Conservation (phyloP, 2,797 vertebrate genomes). For the Lophius americanus region DNA sequence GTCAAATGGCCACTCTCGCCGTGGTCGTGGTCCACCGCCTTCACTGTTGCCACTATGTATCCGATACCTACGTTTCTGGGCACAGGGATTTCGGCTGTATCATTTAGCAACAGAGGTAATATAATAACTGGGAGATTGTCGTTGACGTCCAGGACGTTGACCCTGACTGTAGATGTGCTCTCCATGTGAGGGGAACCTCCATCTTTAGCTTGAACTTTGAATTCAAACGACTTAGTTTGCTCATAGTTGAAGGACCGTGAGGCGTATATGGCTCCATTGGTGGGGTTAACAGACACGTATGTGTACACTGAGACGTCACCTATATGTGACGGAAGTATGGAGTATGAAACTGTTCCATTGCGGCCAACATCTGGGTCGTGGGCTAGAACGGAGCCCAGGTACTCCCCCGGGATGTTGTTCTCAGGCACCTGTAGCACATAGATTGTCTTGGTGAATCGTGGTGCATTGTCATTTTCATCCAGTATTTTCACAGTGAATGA, state of each 20-base stretch:
- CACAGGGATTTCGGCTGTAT: conserved; percentile 95
- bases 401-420: conserved; percentile 98
- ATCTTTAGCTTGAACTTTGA: conserved; percentile 96
- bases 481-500: conserved; percentile 95
- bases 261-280: conserved; percentile 98
- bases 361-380: conserved; percentile 96
- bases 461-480: conserved; percentile 97
- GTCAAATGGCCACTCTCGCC: conserved; percentile 97
- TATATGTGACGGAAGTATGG: conserved; percentile 92
- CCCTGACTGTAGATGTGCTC: conserved; percentile 92
- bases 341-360: conserved; percentile 96
- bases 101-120: conserved; percentile 92
- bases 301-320: conserved; percentile 97
- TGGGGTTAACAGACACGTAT: conserved; percentile 97
- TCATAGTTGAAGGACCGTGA: conserved; percentile 97
- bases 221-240: conserved; percentile 97
- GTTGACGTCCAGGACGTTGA: conserved; percentile 94
- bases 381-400: conserved; percentile 94
- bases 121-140: conserved; percentile 97
- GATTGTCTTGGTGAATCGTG: conserved; percentile 92
- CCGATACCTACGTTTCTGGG: conserved; percentile 95
- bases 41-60: conserved; percentile 93
- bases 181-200: conserved; percentile 94
- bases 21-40: conserved; percentile 95
- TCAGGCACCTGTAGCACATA: conserved; percentile 96